Conservation (phyloP, 2,888 invertebrate genomes). For the Caenorhabditis sp. region DNA sequence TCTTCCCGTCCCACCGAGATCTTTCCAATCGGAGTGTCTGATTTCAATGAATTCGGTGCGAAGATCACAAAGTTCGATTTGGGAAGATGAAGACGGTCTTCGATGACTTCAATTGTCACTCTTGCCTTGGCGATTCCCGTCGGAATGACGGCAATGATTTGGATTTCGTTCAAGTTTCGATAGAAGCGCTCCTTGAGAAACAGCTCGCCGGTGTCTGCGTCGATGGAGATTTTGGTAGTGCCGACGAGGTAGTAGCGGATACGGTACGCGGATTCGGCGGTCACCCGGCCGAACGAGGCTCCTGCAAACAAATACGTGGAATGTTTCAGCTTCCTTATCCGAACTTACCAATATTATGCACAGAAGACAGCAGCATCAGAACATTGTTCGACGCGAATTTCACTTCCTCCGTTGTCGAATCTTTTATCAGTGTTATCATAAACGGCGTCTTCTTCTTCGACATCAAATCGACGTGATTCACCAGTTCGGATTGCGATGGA, state of each 20-base stretch:
- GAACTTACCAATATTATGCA: constrained; percentile 47
- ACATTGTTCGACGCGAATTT: constrained; percentile 43
- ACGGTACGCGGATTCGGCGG: constrained; percentile 60
- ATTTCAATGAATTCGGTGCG: constrained; percentile 17
- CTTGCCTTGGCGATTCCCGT: constrained; percentile 51
- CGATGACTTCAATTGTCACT: constrained; percentile 54
- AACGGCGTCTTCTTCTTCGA: constrained; percentile 17
- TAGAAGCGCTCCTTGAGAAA: constrained; percentile 46
- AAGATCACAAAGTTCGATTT: constrained; percentile 35
- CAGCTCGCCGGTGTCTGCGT: constrained; percentile 55
- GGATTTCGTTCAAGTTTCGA: constrained; percentile 40
- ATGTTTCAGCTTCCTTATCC: no score
- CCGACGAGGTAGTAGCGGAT: constrained; percentile 64
- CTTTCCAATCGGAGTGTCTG: constrained; percentile 36
- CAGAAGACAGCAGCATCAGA: constrained; percentile 55
- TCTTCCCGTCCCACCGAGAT: constrained; percentile 58
- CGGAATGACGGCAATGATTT: constrained; percentile 42
- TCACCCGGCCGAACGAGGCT: constrained; percentile 63
- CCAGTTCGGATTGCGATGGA: constrained; percentile 28
- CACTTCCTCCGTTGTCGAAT: constrained; percentile 40
- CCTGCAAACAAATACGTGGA: no score
- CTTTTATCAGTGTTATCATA: constrained; percentile 51
- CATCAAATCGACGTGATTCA: constrained; percentile 40
- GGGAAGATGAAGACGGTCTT: constrained; percentile 44
- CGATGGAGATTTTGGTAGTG: constrained; percentile 37